A percentile compares a stretch with the other conserved stretches of the same genome.
phyloP scores from a whole-genome alignment of 2,113 vertebrate genomes.

The Istiophorus platypterus region DNA sequence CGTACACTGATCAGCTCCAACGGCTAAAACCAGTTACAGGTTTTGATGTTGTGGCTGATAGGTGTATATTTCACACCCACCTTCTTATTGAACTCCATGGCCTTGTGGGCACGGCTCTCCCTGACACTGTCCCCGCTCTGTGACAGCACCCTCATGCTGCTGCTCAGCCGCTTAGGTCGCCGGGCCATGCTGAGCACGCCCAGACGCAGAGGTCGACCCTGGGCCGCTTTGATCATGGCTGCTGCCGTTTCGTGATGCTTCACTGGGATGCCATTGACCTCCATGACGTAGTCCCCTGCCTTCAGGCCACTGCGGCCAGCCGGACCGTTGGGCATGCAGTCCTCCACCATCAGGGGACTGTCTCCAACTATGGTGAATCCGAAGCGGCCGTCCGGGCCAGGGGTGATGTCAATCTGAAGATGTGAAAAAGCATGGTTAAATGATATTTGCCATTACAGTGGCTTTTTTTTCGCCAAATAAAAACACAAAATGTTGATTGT shows the following conservation, averaged over 20 bases:
- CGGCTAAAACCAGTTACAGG: no score
- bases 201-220: slow-evolving; percentile 81
- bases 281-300: slow-evolving; percentile 87
- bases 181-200: slow-evolving; percentile 88
- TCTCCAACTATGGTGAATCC: slow-evolving; percentile 86
- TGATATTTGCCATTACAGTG: background rate
- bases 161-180: slow-evolving; percentile 80
- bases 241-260: slow-evolving; percentile 80
- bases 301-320: slow-evolving; percentile 85
- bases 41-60: no score
- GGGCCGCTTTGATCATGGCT: slow-evolving; percentile 85
- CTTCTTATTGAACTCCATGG: slow-evolving; percentile 93
- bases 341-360: slow-evolving; percentile 87
- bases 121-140: slow-evolving; percentile 81
- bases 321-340: slow-evolving; percentile 83
- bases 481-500: background rate
- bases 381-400: slow-evolving; percentile 80
- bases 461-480: background rate
- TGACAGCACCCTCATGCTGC: slow-evolving; percentile 85
- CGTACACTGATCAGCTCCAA: background rate
- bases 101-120: slow-evolving; percentile 90
- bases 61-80: slow-evolving; percentile 70
- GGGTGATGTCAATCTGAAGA: slow-evolving; percentile 81
- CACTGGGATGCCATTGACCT: slow-evolving; percentile 88
- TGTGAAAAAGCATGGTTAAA: background rate